Base-by-base conservation (phyloP, 2,797 vertebrate species). In the Trachurus trachurus region DNA sequence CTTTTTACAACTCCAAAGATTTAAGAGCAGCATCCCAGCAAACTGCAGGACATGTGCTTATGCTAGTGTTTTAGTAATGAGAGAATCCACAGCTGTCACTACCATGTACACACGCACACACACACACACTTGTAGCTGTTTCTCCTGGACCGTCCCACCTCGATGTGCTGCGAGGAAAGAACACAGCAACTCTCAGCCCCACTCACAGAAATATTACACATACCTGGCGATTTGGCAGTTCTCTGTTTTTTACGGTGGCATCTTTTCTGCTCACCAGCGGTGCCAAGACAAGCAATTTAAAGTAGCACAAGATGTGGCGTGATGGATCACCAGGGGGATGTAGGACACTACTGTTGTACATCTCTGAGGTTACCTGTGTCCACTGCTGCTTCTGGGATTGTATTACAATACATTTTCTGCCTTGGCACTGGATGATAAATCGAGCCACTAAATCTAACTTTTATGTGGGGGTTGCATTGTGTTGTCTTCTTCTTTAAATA, bases 321-420 rank as follows among this genome's bases (percentile, higher is more conserved):
- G 93, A 95, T 95, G 83, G 89, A 95, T 96, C 81, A 92, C 92
- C 86, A 69, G 45, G 77, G 83, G 85, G 81, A 90, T 89, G 77
- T 80, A 64, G 88, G 81, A 80, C 81, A 82, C 78, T 64, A 47
- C 69, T 71, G 81, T 58, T 82, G 56, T 80, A 83, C 85, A 79
- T 89, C 79, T 89, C 73, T 74, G 42, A 74, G 76, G 61, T 66
- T 83, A 71, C 70, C 75, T 65, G 53, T 81, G 76, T 78, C 82
- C 68, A 86, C 78, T 68, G 65, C 73, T 74, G 74, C 78, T 82
- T 81, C 67, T 66, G 54, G 85, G 78, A 90, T 83, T 60, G 62
- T 76, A 82, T 76, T 72, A 79, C 75, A 87, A 84, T 90, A 80
- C 44, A 67, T 79, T 76, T 84, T 59, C 58, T 81, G 74, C 73